Percentiles rank a stretch among this genome's conserved stretches.
phyloP scores from a whole-genome alignment of 1,140 invertebrate genomes.

The Megalopta genalis region DNA sequence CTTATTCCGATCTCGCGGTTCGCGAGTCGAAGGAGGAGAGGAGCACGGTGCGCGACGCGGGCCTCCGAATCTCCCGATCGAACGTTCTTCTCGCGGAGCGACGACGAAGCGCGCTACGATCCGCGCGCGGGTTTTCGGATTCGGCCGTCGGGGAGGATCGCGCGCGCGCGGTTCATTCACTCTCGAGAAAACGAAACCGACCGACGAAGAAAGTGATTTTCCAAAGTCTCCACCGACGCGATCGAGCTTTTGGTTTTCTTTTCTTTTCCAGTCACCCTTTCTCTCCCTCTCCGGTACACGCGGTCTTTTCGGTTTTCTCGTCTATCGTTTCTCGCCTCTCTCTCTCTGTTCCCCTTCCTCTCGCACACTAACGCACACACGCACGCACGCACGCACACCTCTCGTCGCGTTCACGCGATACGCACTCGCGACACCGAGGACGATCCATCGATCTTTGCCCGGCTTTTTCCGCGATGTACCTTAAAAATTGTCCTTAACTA shows the following conservation, averaged over 20 bases:
- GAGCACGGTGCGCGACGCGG: conserved; percentile 34
- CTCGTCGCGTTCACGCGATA: not conserved
- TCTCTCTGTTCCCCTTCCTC: not conserved
- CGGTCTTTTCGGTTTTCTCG: not conserved
- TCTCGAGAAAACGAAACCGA: not conserved
- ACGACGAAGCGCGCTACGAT: too few relatives aligned
- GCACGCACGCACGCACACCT: too few relatives aligned
- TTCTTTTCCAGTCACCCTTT: too few relatives aligned
- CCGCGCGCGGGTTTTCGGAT: too few relatives aligned
- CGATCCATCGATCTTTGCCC: conserved; percentile 5
- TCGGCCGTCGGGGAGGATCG: conserved; percentile 42
- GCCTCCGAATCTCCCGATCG: not conserved
- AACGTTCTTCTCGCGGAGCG: not conserved
- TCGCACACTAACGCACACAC: not conserved
- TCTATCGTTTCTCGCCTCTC: not conserved
- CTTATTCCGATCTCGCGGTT: too few relatives aligned
- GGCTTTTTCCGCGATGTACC: conserved; percentile 54
- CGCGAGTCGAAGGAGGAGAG: too few relatives aligned
- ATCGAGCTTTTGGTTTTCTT: conserved; percentile 18
- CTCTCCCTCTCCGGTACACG: not conserved
- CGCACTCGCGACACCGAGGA: not conserved
- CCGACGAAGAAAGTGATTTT: not conserved
- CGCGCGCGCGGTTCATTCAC: conserved; percentile 41
- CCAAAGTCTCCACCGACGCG: conserved; percentile 9
- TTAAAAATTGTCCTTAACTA: conserved; percentile 78